A percentile compares a stretch with the other conserved stretches of the same genome.
Conservation (phyloP, 2,113 vertebrate species). For the Oriolus oriolus region DNA sequence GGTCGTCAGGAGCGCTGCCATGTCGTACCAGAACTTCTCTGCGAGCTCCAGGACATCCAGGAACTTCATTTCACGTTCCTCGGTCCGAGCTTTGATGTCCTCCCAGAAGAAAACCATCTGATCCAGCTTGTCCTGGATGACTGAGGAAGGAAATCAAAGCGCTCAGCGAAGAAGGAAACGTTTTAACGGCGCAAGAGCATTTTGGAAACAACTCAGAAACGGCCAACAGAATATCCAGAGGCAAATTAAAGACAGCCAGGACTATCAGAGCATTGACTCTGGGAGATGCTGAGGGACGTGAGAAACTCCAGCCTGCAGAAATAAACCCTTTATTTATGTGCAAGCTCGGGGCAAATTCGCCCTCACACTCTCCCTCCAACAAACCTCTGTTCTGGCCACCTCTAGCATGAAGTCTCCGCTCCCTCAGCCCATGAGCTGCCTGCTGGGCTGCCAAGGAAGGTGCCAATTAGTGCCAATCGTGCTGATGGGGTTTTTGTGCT, state of each 20-base stretch:
- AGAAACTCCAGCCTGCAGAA: background rate
- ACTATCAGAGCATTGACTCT: background rate
- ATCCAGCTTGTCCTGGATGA: conserved; percentile 89
- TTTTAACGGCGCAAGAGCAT: background rate
- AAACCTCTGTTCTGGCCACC: conserved; percentile 18
- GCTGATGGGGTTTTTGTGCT: background rate
- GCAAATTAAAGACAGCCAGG: background rate
- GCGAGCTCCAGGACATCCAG: conserved; percentile 93
- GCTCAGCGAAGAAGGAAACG: background rate
- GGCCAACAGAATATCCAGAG: background rate
- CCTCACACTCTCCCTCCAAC: background rate
- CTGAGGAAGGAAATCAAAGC: conserved; percentile 56
- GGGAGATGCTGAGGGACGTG: background rate
- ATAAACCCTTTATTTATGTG: background rate
- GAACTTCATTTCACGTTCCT: conserved; percentile 92
- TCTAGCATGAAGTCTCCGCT: conserved; percentile 22
- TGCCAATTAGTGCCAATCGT: conserved; percentile 8
- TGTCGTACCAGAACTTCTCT: conserved; percentile 97
- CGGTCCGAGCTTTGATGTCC: conserved; percentile 92
- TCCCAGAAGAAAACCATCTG: conserved; percentile 95
- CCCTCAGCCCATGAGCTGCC: background rate
- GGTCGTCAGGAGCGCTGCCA: conserved; percentile 92
- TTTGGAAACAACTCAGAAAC: background rate
- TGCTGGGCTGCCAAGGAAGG: conserved; percentile 34
- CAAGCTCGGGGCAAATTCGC: background rate